These are phyloP conservation scores for Eucriotettix oculatus DNA, from an alignment of 2,888 invertebrate genomes.

Conservation along the genomic window DNA sequence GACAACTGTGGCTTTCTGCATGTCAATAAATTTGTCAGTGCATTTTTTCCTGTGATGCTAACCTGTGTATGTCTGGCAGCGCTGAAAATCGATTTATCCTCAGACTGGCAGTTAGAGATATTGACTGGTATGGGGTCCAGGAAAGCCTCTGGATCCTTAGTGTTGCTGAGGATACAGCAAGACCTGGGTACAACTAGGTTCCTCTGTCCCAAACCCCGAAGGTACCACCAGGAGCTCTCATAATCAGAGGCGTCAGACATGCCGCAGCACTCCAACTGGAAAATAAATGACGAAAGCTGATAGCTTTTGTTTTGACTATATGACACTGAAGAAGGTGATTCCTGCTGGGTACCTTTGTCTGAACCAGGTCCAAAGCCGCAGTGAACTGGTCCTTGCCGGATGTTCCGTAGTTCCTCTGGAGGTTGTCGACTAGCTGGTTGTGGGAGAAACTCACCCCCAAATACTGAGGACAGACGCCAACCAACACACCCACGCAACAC, in stretches of 20 bases:
- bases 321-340: neutral
- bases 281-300: constrained; percentile 6
- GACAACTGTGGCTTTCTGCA: no score
- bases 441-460: constrained; percentile 52
- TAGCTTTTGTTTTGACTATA: neutral
- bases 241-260: constrained; percentile 63
- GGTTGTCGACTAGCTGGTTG: constrained; percentile 47
- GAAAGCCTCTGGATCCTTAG: constrained; percentile 31
- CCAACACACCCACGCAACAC: constrained; percentile 50
- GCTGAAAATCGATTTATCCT: constrained; percentile 36
- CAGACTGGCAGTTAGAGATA: constrained; percentile 50
- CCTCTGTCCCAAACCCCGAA: constrained; percentile 53
- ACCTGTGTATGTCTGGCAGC: constrained; percentile 42
- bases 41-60: constrained; percentile 14
- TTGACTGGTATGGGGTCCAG: constrained; percentile 63
- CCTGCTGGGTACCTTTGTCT: constrained; percentile 32
- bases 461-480: constrained; percentile 62
- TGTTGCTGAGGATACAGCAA: constrained; percentile 49
- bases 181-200: constrained; percentile 34
- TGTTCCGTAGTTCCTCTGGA: constrained; percentile 61
- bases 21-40: no score
- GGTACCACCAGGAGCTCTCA: constrained; percentile 63
- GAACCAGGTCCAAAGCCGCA: constrained; percentile 62
- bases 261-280: constrained; percentile 64
- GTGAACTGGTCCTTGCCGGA: constrained; percentile 59